Evolutionary conservation across 2,888 invertebrate genomes (phyloP).

Genomic region (Belgica antarctica): DNA sequence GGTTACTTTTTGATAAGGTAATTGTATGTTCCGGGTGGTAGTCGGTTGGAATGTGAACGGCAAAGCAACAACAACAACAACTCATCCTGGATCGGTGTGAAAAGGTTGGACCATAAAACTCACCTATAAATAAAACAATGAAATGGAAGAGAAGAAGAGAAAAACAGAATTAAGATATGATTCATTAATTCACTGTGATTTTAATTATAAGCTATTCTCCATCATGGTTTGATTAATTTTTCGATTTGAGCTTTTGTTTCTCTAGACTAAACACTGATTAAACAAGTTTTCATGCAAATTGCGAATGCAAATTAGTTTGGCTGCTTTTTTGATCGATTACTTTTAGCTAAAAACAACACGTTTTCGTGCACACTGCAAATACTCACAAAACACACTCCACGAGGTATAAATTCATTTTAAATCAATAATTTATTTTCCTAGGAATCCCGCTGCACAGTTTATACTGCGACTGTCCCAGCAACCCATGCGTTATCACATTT

Average conservation of each 20-base stretch:
- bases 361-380: neutral
- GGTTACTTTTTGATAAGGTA: conserved; percentile 37
- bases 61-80: neutral
- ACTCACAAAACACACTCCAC: neutral
- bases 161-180: neutral
- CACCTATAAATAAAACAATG: conserved; percentile 12
- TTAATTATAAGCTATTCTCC: neutral
- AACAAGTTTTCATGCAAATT: neutral
- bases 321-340: neutral
- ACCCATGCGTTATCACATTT: conserved; percentile 42
- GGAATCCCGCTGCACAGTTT: conserved; percentile 13
- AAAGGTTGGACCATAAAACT: conserved; percentile 20
- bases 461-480: conserved; percentile 18
- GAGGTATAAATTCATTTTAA: conserved; percentile 31
- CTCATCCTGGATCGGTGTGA: neutral
- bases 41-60: neutral
- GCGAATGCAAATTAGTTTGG: neutral
- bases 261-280: neutral
- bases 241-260: neutral
- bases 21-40: conserved; percentile 30
- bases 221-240: conserved; percentile 4
- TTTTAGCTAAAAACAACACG: neutral
- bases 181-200: neutral
- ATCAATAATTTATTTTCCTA: conserved; percentile 41
- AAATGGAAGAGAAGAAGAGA: conserved; percentile 7